Base-by-base conservation (phyloP, 2,797 vertebrate species). In the Anisognathus igniventris region DNA sequence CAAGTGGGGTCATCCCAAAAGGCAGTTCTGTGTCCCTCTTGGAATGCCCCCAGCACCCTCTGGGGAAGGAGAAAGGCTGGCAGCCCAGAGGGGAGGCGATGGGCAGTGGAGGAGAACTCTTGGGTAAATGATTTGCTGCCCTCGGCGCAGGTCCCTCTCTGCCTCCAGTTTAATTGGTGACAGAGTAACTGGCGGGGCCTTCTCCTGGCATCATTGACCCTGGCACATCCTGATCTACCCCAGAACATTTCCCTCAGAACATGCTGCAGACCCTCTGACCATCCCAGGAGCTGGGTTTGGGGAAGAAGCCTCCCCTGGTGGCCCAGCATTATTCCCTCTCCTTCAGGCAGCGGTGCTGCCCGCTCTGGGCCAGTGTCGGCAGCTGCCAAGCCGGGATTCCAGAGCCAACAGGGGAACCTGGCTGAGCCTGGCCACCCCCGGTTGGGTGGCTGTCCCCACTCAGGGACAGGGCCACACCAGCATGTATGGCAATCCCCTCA, bases 131-230 rank as follows among this genome's bases (percentile, higher is more conserved):
- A 97, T 97, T 95, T 0, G 3, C 87, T 2, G 5, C 42, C 39
- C 48, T 79, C 1, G 0, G 58, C 0, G 0, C 15, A 1, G 42
- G 42, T 74, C 30, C 35, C 65, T 60, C 83, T 67, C 33, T 66
- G 62, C 64, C 67, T 82, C 54, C 60, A n/a, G 53, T 79, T 95
- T 93, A 95, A 96, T 75, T 35, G 62, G 92, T 93, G 74, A 95
- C 50, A 72, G 73, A 96, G 47, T 85, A 95, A 95, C 87, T 35
- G 65, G 23, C 5, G 0, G 18, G 18, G 48, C 31, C 31, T 88
- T 64, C 72, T 65, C 8, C 2, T 4, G 7, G 40, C 54, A 50
- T 23, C 47, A 39, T 2, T 5, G 3, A 50, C 33, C 37, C 39
- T 19, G 44, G 45, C 79, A 35, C 4, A 1, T 64, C 57, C 65